Evolutionary conservation across 2,888 invertebrate species (phyloP).

Genomic region (Macrophya alboannulata): DNA sequence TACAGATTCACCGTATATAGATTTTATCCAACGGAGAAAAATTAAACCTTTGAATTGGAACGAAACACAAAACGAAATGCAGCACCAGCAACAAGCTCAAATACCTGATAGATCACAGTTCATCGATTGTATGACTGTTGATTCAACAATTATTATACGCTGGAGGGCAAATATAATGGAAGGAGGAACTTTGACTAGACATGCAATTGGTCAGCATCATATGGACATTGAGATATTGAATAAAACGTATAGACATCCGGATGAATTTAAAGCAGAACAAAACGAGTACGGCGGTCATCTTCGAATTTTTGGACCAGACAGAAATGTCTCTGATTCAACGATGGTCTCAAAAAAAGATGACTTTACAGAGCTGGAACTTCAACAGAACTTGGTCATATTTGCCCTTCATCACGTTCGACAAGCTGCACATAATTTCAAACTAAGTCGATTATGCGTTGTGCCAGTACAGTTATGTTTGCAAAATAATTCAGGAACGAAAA

Average conservation of each 20-base stretch:
- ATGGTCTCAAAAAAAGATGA: slow-evolving; percentile 64
- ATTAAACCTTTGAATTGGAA: slow-evolving; percentile 69
- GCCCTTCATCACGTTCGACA: slow-evolving; percentile 70
- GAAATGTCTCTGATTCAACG: slow-evolving; percentile 77
- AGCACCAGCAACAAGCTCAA: slow-evolving; percentile 62
- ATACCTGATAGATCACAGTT: slow-evolving; percentile 62
- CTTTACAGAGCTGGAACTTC: slow-evolving; percentile 71
- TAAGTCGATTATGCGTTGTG: slow-evolving; percentile 84
- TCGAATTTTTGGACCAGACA: slow-evolving; percentile 78
- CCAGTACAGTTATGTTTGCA: slow-evolving; percentile 86
- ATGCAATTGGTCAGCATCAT: slow-evolving; percentile 87
- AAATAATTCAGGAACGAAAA: slow-evolving; percentile 84
- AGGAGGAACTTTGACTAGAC: slow-evolving; percentile 81
- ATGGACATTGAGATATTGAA: slow-evolving; percentile 84
- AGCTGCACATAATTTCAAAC: slow-evolving; percentile 85
- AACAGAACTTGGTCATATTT: slow-evolving; percentile 73
- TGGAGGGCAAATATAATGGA: slow-evolving; percentile 84
- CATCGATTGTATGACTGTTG: slow-evolving; percentile 70
- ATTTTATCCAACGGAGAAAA: slow-evolving; percentile 80
- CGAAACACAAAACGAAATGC: slow-evolving; percentile 66
- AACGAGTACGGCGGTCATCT: slow-evolving; percentile 73
- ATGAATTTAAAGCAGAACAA: slow-evolving; percentile 74
- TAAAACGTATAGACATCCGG: slow-evolving; percentile 81
- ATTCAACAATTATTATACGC: slow-evolving; percentile 76
- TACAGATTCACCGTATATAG: slow-evolving; percentile 77